phyloP scores from a whole-genome alignment of 2,888 invertebrate species.

The Lithophane socia region DNA sequence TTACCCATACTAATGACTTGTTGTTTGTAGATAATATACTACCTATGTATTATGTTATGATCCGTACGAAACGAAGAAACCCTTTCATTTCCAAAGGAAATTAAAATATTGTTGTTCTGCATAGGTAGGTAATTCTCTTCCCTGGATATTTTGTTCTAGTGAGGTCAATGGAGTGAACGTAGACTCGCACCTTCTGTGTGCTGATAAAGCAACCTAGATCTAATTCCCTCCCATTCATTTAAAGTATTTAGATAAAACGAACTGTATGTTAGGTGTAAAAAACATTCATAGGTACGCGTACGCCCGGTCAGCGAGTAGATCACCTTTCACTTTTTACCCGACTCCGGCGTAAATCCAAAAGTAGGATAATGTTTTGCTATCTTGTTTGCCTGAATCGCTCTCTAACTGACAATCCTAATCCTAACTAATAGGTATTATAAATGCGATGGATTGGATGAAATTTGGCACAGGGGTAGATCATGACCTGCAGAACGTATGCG shows the following conservation, averaged over 20 bases:
- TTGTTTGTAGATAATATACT: background rate
- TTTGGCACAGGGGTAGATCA: too few relatives aligned
- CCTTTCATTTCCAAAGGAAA: background rate
- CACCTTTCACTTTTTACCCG: constrained; percentile 37
- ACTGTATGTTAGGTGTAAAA: background rate
- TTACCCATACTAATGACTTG: background rate
- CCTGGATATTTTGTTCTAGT: background rate
- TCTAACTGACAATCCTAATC: background rate
- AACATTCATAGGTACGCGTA: background rate
- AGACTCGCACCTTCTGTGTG: background rate
- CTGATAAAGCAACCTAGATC: background rate
- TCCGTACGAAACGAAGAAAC: background rate
- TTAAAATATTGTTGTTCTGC: background rate
- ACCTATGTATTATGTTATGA: background rate
- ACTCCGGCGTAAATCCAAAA: background rate
- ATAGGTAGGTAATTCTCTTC: background rate
- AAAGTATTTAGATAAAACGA: background rate
- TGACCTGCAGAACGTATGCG: too few relatives aligned
- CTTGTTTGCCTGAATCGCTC: background rate
- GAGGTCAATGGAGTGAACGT: background rate
- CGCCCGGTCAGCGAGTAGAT: background rate
- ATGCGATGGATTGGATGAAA: too few relatives aligned
- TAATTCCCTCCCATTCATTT: background rate
- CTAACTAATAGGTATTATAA: too few relatives aligned
- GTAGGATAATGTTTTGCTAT: constrained; percentile 5